phyloP scores from a whole-genome alignment of 2,888 invertebrate genomes.

The Ichneumoninae sp. region DNA sequence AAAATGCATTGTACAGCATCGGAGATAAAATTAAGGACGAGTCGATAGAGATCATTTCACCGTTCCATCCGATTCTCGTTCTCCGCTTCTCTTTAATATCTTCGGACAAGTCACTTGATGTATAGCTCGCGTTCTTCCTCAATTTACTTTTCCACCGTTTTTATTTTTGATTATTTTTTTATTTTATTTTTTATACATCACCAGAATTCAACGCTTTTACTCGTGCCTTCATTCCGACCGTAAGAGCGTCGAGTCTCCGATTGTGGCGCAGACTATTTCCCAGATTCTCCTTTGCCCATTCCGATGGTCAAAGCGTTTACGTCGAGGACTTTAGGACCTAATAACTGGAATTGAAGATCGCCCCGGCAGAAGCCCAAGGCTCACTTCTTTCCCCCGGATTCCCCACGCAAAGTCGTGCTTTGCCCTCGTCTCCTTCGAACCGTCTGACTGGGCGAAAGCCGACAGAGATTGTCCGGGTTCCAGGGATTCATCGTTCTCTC shows the following conservation, averaged over 20 bases:
- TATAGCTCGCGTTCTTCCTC: background rate
- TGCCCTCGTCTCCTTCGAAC: background rate
- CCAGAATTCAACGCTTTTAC: background rate
- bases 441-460: background rate
- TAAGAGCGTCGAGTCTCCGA: background rate
- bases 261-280: background rate
- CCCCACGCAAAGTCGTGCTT: slow-evolving; percentile 5
- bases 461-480: background rate
- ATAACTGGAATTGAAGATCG: slow-evolving; percentile 76
- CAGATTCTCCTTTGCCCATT: slow-evolving; percentile 41
- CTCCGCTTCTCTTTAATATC: background rate
- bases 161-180: background rate
- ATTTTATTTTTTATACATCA: background rate
- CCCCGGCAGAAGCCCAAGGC: slow-evolving; percentile 28
- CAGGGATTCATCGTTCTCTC: background rate
- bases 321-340: slow-evolving; percentile 75
- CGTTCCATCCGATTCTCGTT: background rate
- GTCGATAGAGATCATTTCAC: background rate
- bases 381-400: slow-evolving; percentile 3
- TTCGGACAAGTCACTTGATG: background rate
- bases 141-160: background rate
- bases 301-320: slow-evolving; percentile 72
- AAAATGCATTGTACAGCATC: background rate
- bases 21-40: background rate
- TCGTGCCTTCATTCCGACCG: background rate